Evolutionary conservation across 1,140 invertebrate genomes (phyloP), one percentile per base, ranked within the genome.

Genomic region (Carposina sasakii): DNA sequence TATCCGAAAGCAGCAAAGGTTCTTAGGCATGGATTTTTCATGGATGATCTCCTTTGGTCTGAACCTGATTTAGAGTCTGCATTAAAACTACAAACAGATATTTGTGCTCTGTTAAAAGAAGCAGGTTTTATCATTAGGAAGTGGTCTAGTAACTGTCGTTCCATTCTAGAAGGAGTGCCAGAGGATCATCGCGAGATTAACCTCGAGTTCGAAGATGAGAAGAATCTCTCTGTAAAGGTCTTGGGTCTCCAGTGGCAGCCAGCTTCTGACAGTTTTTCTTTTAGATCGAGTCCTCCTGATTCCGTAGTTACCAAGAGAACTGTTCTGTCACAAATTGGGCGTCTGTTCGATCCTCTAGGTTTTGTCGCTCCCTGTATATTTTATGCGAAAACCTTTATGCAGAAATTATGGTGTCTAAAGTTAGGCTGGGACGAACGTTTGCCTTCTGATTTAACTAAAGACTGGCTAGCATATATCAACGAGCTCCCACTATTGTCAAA

Each of bases 1-100:
- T 53, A 45, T 39, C 48, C 33, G 15, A 6, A 8, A 19, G 52
- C 39, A 3, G 16, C 16, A 21, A 21, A 45, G 15, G 48, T 63
- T 5, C 45, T 59, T 2, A 33, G 23, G 23, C 19, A 54, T 3
- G 52, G 61, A 10, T 54, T 66, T 22, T 77, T 64, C 45, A 53
- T 76, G 20, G 74, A 76, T 46, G 64, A 77, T 44, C 6, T 63
- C 0, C 34, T 76, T 1, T 48, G 43, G 43, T 46, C 43, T 3
- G 30, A n/a, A 6, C 2, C n/a, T 31, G 23, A 2, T 2, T 4
- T 20, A 3, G 43, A 46, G 4, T 28, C 33, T 10, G 43, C 43
- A 4, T 5, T n/a, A 6, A 24, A 17, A 15, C 8, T 46, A 20
- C 43, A 46, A n/a, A 15, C 9, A 24, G 2, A 20, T 33, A 21